A percentile compares a stretch with the other conserved stretches of the same genome.
Conservation (phyloP, 2,797 vertebrate genomes). For the Syngnathus acus region DNA sequence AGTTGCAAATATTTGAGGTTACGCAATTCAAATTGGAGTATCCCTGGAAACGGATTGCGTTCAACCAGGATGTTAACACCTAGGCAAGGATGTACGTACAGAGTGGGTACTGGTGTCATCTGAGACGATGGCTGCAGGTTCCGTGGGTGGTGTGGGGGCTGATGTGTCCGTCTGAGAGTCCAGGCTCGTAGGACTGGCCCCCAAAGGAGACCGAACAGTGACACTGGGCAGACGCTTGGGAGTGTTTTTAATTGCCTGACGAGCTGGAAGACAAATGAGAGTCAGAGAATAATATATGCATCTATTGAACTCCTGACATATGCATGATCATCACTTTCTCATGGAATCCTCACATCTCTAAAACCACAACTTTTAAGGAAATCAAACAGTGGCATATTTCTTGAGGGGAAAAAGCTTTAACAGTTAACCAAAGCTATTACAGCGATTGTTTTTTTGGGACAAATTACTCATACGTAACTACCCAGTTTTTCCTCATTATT, state of each 20-base stretch:
- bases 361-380: too few relatives aligned
- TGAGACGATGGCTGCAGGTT: constrained; percentile 68
- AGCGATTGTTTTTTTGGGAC: too few relatives aligned
- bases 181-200: constrained; percentile 77
- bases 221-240: constrained; percentile 85
- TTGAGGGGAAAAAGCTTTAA: too few relatives aligned
- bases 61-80: background rate
- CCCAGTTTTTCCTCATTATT: too few relatives aligned
- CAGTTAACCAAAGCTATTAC: too few relatives aligned
- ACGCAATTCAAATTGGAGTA: background rate
- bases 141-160: constrained; percentile 62
- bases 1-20: background rate
- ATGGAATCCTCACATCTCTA: too few relatives aligned
- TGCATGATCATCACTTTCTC: too few relatives aligned
- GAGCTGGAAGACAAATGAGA: constrained; percentile 67
- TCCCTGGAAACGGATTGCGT: background rate
- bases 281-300: background rate
- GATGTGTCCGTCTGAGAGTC: constrained; percentile 71
- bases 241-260: constrained; percentile 90
- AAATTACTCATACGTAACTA: too few relatives aligned
- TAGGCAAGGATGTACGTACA: constrained; percentile 21
- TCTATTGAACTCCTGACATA: background rate
- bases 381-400: too few relatives aligned
- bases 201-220: constrained; percentile 87
- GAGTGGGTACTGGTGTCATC: constrained; percentile 75